These are phyloP conservation scores for Sclerodermus sp. DNA, from an alignment of 2,888 invertebrate genomes.

Conservation along the genomic window DNA sequence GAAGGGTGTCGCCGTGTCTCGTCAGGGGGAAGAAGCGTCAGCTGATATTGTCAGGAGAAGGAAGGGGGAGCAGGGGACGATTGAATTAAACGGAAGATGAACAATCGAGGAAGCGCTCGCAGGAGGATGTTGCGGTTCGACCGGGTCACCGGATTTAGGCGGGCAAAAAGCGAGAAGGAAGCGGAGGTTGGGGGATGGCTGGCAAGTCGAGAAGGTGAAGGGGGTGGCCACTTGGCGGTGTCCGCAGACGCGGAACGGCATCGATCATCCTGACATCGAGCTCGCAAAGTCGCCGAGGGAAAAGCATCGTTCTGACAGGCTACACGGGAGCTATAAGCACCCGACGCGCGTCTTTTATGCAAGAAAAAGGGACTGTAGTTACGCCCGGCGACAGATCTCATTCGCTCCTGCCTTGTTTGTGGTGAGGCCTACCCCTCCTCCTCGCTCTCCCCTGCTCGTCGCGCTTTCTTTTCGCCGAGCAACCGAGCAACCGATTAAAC, in stretches of 20 bases:
- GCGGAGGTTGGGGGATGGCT: not conserved
- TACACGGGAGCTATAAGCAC: constrained; percentile 9
- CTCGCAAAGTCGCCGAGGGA: not conserved
- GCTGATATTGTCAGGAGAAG: too few relatives aligned
- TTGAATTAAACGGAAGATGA: too few relatives aligned
- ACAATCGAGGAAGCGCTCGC: too few relatives aligned
- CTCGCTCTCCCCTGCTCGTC: not conserved
- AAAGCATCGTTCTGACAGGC: constrained; percentile 14
- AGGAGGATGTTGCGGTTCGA: not conserved
- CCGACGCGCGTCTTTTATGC: not conserved
- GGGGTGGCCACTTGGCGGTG: constrained; percentile 1
- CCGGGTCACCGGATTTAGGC: constrained; percentile 7
- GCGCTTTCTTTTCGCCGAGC: not conserved
- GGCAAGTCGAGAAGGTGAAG: not conserved
- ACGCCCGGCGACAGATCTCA: not conserved
- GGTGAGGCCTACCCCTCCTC: not conserved
- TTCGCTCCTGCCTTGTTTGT: not conserved
- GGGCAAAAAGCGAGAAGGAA: constrained; percentile 2
- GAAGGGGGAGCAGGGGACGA: too few relatives aligned
- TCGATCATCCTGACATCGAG: constrained; percentile 8
- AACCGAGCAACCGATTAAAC: not conserved
- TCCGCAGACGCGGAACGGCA: constrained; percentile 1
- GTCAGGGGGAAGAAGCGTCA: too few relatives aligned
- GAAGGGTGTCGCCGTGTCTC: too few relatives aligned
- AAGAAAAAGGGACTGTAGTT: not conserved